Percentiles rank a stretch among this genome's conserved stretches.
These are phyloP conservation scores for Pseudoatta argentina DNA, from an alignment of 1,140 invertebrate genomes.

Conservation along the genomic window DNA sequence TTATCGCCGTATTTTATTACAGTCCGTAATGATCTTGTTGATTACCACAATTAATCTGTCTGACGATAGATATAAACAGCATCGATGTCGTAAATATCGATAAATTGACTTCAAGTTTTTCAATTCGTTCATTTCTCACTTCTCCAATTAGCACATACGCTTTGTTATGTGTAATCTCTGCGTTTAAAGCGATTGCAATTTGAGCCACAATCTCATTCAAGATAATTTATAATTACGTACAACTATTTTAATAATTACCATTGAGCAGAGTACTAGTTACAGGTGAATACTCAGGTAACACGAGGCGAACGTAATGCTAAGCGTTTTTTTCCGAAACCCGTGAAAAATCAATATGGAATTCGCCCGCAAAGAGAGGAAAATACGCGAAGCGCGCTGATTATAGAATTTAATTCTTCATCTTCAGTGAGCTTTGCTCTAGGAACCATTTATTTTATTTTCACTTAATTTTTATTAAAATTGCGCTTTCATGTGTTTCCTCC, in stretches of 20 bases:
- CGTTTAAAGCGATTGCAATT: conserved; percentile 15
- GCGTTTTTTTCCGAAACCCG: conserved; percentile 23
- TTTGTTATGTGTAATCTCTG: conserved; percentile 9
- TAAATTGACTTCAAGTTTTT: not conserved
- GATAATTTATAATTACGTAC: conserved; percentile 40
- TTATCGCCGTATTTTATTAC: conserved; percentile 1
- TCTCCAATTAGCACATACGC: not conserved
- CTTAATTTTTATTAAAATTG: not conserved
- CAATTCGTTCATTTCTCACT: not conserved
- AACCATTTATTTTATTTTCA: not conserved
- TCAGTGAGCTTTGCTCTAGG: not conserved
- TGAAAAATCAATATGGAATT: conserved; percentile 21
- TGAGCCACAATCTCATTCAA: conserved; percentile 17
- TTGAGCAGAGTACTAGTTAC: conserved; percentile 45
- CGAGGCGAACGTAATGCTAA: conserved; percentile 29
- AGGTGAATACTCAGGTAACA: conserved; percentile 51
- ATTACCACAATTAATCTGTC: conserved; percentile 22
- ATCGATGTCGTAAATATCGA: not conserved
- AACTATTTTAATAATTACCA: conserved; percentile 42
- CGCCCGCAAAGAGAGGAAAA: not conserved
- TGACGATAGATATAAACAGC: conserved; percentile 25
- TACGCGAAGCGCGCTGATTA: not conserved
- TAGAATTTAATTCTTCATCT: not conserved
- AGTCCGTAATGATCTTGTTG: not conserved
- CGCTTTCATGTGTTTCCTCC: not conserved